Evolutionary conservation across 2,113 vertebrate genomes (phyloP).

Genomic region (Centrocercus urophasianus): DNA sequence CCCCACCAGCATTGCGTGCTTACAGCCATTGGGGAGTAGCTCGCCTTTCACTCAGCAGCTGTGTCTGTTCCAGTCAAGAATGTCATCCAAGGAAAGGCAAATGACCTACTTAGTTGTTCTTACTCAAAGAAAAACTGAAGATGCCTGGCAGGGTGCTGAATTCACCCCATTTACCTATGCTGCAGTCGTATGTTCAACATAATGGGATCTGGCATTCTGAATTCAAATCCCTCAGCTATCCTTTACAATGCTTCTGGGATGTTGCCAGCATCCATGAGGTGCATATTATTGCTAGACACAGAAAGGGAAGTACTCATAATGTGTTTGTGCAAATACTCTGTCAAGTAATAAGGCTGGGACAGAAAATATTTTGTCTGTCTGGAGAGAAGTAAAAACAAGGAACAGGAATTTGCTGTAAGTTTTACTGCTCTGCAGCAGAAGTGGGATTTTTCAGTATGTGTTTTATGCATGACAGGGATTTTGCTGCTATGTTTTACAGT

Average conservation of each 20-base stretch:
- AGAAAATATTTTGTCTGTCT: not conserved
- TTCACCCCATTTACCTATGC: not conserved
- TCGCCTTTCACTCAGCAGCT: conserved; percentile 21
- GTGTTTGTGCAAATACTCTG: not conserved
- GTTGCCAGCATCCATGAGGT: not conserved
- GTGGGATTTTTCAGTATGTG: not conserved
- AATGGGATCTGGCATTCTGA: not conserved
- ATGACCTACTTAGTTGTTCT: conserved; percentile 32
- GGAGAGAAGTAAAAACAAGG: not conserved
- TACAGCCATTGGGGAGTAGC: conserved; percentile 24
- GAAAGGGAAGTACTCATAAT: not conserved
- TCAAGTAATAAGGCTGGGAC: not conserved
- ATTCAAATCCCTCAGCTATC: not conserved
- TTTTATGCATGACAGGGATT: not conserved
- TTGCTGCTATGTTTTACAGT: not conserved
- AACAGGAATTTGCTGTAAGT: not conserved
- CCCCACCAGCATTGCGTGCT: conserved; percentile 35
- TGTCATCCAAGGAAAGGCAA: conserved; percentile 48
- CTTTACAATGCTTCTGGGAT: not conserved
- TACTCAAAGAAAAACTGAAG: conserved; percentile 22
- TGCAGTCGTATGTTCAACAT: not conserved
- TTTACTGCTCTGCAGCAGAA: not conserved
- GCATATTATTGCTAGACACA: not conserved
- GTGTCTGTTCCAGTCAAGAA: conserved; percentile 12
- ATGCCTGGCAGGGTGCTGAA: not conserved